Evolutionary conservation across 1,140 invertebrate species (phyloP).

Genomic region (roundworm (Caenorhabditis elegans)): WBcel235 BX284605.5:10067501-10068000

Average conservation of each 20-base stretch:
- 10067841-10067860: too few relatives aligned
- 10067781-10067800: too few relatives aligned
- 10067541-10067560: conserved; percentile 53
- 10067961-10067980: conserved; percentile 37
- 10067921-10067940: conserved; percentile 43
- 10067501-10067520: conserved; percentile 57
- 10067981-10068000: conserved; percentile 52
- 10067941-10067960: conserved; percentile 47
- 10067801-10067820: too few relatives aligned
- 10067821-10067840: too few relatives aligned
- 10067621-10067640: conserved; percentile 57
- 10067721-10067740: too few relatives aligned
- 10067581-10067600: not conserved
- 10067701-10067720: not conserved
- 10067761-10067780: too few relatives aligned
- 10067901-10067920: too few relatives aligned
- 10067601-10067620: conserved; percentile 59
- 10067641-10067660: conserved; percentile 55
- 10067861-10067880: too few relatives aligned
- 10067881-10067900: too few relatives aligned
- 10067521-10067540: conserved; percentile 54
- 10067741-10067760: too few relatives aligned
- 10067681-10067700: conserved; percentile 50
- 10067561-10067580: too few relatives aligned
- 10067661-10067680: conserved; percentile 52